Conservation (phyloP, 2,113 vertebrate genomes). For the Mellivora capensis region DNA sequence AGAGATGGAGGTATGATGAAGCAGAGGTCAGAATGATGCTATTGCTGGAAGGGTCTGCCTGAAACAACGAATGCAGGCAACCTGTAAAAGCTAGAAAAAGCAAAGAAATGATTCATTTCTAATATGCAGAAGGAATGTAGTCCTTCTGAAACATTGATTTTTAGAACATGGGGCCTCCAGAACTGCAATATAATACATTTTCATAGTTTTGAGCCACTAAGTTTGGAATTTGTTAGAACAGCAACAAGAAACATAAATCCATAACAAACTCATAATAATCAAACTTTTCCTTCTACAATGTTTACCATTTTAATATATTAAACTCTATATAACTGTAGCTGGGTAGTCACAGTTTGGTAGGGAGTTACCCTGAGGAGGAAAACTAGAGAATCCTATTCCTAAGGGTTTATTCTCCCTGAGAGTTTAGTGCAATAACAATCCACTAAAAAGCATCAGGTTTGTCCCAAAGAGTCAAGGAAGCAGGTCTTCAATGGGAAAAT, state of each 20-base stretch:
- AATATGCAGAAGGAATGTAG: not conserved
- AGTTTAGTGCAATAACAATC: not conserved
- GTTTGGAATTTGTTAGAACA: not conserved
- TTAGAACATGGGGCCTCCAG: not conserved
- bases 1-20: not conserved
- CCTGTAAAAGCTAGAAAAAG: not conserved
- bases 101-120: not conserved
- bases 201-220: not conserved
- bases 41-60: fast-evolving
- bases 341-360: not conserved
- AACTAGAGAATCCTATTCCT: not conserved
- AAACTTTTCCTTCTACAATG: not conserved
- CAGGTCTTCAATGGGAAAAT: not conserved
- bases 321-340: not conserved
- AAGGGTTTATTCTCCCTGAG: not conserved
- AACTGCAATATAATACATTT: not conserved
- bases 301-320: not conserved
- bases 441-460: not conserved
- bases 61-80: not conserved
- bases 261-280: not conserved
- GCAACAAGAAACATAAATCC: not conserved
- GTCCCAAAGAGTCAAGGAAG: not conserved
- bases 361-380: not conserved
- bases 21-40: not conserved
- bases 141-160: not conserved